phyloP scores from a whole-genome alignment of 1,140 invertebrate genomes.

The Drosophila yakuba region DNA sequence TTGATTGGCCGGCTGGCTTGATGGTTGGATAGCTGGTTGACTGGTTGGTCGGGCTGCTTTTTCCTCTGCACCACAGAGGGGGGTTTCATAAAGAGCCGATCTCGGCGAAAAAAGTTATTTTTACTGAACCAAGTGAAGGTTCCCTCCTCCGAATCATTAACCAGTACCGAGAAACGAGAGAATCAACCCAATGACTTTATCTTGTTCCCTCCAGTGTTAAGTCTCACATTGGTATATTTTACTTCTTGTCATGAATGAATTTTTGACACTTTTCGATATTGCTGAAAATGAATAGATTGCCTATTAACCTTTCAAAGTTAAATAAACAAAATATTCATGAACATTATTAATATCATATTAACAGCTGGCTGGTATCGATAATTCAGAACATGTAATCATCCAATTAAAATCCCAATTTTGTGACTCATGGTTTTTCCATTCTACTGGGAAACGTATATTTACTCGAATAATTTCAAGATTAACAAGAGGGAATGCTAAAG shows the following conservation, averaged over 20 bases:
- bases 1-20: slow-evolving; percentile 60
- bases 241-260: not conserved
- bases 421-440: not conserved
- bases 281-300: too few relatives aligned
- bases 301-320: too few relatives aligned
- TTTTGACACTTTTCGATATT: too few relatives aligned
- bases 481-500: too few relatives aligned
- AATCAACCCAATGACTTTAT: too few relatives aligned
- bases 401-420: not conserved
- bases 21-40: slow-evolving; percentile 14
- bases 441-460: too few relatives aligned
- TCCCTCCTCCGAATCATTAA: slow-evolving; percentile 1
- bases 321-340: not conserved
- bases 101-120: slow-evolving; percentile 35
- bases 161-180: not conserved
- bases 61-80: slow-evolving; percentile 36
- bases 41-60: slow-evolving; percentile 16
- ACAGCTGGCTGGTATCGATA: not conserved
- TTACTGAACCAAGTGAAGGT: slow-evolving; percentile 32
- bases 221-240: not conserved
- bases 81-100: slow-evolving; percentile 33
- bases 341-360: not conserved
- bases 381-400: not conserved
- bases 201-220: too few relatives aligned
- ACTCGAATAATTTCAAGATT: too few relatives aligned